phyloP scores from a whole-genome alignment of 2,797 vertebrate species.

The Sebastes jordani region DNA sequence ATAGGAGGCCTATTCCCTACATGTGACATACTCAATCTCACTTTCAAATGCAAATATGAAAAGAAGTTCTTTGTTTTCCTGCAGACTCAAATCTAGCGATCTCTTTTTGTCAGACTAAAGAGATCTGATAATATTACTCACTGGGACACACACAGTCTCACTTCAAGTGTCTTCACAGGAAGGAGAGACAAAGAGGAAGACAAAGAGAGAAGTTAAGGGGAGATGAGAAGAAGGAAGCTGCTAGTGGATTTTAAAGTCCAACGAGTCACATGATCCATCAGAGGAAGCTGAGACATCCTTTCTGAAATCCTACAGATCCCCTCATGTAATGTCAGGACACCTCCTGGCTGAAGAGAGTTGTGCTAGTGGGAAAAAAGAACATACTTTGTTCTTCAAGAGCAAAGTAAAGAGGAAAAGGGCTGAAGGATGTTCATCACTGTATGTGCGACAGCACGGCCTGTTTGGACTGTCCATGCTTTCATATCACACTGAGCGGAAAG shows the following conservation, averaged over 20 bases:
- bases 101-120: constrained; percentile 2
- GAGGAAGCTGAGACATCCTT: constrained; percentile 17
- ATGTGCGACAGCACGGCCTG: background rate
- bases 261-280: constrained; percentile 39
- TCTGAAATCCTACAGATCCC: background rate
- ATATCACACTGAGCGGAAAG: background rate
- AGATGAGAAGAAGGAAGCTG: constrained; percentile 7
- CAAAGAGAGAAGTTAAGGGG: constrained; percentile 17
- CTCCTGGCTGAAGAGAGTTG: background rate
- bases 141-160: background rate
- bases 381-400: background rate
- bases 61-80: background rate
- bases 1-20: background rate
- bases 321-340: background rate
- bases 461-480: background rate
- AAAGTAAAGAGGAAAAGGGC: background rate
- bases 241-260: background rate
- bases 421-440: background rate
- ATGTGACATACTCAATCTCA: background rate
- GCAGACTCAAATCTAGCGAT: background rate
- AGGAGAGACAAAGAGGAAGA: constrained; percentile 17
- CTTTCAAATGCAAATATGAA: background rate
- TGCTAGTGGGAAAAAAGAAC: too few relatives aligned
- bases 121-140: constrained; percentile 1
- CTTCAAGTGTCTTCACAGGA: constrained; percentile 2